A percentile compares a stretch with the other conserved stretches of the same genome.
These are phyloP conservation scores for Pavo muticus DNA, from an alignment of 2,113 vertebrate species.

Conservation along the genomic window DNA sequence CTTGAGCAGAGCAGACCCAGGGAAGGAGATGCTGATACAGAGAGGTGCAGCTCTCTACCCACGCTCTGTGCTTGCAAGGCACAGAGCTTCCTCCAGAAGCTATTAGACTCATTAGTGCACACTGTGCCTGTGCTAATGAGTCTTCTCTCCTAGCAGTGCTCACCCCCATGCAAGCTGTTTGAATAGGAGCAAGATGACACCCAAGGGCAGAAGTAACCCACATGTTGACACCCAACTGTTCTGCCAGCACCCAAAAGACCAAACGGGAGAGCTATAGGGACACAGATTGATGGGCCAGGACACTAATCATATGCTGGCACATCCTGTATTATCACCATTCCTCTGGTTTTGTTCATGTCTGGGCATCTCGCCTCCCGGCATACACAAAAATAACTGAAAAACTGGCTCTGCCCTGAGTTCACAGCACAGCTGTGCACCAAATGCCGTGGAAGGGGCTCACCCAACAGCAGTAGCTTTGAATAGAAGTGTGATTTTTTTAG, in stretches of 20 bases:
- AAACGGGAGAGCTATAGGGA: background rate
- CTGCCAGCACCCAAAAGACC: background rate
- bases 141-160: background rate
- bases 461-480: background rate
- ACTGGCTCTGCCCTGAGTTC: background rate
- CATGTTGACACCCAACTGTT: background rate
- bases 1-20: background rate
- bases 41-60: background rate
- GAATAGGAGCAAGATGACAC: background rate
- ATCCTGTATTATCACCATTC: background rate
- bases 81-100: background rate
- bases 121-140: background rate
- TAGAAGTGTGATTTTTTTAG: background rate
- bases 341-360: rapidly evolving
- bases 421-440: background rate
- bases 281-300: background rate
- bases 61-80: background rate
- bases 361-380: background rate
- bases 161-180: background rate
- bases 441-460: background rate
- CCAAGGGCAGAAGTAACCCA: background rate
- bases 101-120: background rate
- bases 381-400: background rate
- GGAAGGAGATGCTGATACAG: background rate
- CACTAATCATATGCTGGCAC: rapidly evolving